Conservation (phyloP, 2,113 vertebrate genomes). For the Lepus europaeus region DNA sequence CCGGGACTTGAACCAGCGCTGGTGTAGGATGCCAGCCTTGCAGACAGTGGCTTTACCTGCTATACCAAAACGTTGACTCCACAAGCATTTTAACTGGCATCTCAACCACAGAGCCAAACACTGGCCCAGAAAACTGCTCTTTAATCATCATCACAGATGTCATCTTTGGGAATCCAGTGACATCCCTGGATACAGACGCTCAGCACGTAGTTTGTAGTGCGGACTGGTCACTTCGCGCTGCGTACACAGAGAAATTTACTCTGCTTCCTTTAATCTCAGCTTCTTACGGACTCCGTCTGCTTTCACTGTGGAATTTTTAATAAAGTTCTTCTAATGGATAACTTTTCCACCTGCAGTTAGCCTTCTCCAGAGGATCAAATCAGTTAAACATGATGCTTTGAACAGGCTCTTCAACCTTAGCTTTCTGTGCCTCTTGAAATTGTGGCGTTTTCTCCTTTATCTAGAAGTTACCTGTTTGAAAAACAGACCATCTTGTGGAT, state of each 20-base stretch:
- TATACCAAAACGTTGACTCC: no score
- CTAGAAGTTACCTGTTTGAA: not conserved
- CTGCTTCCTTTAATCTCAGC: slow-evolving; percentile 2
- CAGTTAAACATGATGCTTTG: not conserved
- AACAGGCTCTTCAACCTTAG: not conserved
- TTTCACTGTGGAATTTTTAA: not conserved
- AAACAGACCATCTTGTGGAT: not conserved
- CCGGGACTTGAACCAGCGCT: no score
- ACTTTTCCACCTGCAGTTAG: not conserved
- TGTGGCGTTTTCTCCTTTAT: not conserved
- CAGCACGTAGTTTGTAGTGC: not conserved
- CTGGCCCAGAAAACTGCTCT: not conserved
- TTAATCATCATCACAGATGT: not conserved
- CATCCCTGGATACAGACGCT: not conserved
- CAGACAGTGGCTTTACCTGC: no score
- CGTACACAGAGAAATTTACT: not conserved
- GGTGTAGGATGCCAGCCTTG: no score
- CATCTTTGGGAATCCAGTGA: not conserved
- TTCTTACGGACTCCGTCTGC: not conserved
- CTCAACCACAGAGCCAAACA: no score
- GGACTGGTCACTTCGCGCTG: not conserved
- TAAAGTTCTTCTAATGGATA: not conserved
- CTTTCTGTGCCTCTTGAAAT: not conserved
- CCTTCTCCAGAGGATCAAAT: slow-evolving; percentile 8
- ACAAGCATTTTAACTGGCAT: no score